Conservation (phyloP, 2,888 invertebrate species). For the Diachrysia chrysitis region DNA sequence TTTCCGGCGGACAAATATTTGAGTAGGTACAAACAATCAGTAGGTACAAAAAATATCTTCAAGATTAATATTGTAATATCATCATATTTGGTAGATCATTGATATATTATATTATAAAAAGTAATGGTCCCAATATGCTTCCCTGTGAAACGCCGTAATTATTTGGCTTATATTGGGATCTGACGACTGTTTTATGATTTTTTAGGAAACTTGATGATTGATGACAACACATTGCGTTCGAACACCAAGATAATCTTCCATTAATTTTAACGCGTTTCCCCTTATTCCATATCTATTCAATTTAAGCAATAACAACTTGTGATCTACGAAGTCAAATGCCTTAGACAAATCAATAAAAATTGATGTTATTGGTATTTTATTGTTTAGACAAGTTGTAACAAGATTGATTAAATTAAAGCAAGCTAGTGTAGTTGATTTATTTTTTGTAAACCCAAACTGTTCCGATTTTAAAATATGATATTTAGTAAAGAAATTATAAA, state of each 20-base stretch:
- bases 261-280: neutral
- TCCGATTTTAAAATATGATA: neutral
- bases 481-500: neutral
- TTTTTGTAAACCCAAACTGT: slow-evolving; percentile 10
- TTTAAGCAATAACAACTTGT: neutral
- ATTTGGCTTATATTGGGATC: neutral
- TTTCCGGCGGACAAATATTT: too few species aligned
- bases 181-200: neutral
- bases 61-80: too few species aligned
- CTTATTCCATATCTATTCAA: neutral
- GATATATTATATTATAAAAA: too few species aligned
- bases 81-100: too few species aligned
- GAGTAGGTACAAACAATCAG: too few species aligned
- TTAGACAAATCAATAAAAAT: neutral
- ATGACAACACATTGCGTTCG: neutral
- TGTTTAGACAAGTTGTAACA: neutral
- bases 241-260: neutral
- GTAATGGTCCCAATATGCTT: too few species aligned
- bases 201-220: neutral
- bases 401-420: neutral
- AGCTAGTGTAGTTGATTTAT: neutral
- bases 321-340: neutral
- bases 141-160: too few species aligned
- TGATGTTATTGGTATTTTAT: neutral
- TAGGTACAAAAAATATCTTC: too few species aligned